These are phyloP conservation scores for Bacillus rossius DNA, from an alignment of 1,140 invertebrate genomes.

Conservation along the genomic window DNA sequence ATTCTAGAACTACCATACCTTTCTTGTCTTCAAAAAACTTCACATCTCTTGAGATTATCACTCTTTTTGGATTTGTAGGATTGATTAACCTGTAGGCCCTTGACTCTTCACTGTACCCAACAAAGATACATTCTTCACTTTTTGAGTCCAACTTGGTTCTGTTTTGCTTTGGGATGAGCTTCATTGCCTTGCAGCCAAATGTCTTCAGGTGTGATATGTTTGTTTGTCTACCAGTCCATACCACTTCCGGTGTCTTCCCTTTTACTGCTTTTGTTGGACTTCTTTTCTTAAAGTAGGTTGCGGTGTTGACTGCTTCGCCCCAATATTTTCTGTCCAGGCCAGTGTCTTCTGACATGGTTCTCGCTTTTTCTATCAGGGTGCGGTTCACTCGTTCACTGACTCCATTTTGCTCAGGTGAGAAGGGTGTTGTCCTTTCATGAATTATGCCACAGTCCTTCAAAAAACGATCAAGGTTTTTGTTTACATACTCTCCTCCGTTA, in stretches of 20 bases:
- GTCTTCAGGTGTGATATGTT: conserved; percentile 24
- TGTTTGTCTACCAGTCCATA: conserved; percentile 23
- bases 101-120: conserved; percentile 24
- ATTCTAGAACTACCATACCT: too few relatives aligned
- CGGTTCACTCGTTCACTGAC: conserved; percentile 31
- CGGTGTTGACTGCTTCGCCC: conserved; percentile 35
- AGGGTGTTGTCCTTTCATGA: conserved; percentile 25
- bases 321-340: conserved; percentile 29
- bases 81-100: conserved; percentile 21
- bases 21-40: neutral
- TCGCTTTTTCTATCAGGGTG: conserved; percentile 26
- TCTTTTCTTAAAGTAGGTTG: conserved; percentile 34
- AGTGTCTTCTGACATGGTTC: conserved; percentile 24
- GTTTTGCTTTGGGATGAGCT: conserved; percentile 25
- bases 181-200: conserved; percentile 29
- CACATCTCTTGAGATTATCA: conserved; percentile 7
- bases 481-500: conserved; percentile 42
- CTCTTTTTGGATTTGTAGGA: neutral
- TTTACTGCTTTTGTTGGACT: conserved; percentile 24
- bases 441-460: conserved; percentile 23
- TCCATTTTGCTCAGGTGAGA: conserved; percentile 35
- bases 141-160: conserved; percentile 27
- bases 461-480: conserved; percentile 26
- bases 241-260: conserved; percentile 25
- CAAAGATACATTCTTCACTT: conserved; percentile 19